Percentiles rank a stretch among this genome's conserved stretches.
phyloP scores from a whole-genome alignment of 2,888 invertebrate species.

The Chrysolina oricalcia region DNA sequence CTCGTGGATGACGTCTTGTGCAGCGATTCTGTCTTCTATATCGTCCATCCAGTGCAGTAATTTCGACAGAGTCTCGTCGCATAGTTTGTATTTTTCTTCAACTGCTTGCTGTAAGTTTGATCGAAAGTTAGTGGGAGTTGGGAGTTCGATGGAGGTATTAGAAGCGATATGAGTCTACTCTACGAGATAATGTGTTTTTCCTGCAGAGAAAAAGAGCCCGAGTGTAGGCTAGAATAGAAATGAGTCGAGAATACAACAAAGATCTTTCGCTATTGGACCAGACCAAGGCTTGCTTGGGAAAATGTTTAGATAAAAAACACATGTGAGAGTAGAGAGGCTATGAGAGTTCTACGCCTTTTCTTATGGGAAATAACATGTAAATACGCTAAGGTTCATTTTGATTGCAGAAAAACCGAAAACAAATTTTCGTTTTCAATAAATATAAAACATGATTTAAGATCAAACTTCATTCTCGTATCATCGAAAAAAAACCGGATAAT shows the following conservation, averaged over 20 bases:
- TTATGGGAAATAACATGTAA: too few species aligned
- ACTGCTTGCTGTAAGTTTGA: conserved; percentile 88
- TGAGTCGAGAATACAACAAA: neutral
- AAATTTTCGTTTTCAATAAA: too few species aligned
- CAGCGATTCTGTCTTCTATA: conserved; percentile 87
- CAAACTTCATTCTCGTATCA: too few species aligned
- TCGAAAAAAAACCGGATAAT: too few species aligned
- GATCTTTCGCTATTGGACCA: too few species aligned
- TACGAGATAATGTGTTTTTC: neutral
- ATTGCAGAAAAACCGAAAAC: too few species aligned
- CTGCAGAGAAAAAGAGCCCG: neutral
- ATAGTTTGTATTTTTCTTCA: conserved; percentile 93
- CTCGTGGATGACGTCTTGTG: conserved; percentile 90
- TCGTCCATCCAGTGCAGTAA: conserved; percentile 90
- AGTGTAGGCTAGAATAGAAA: neutral
- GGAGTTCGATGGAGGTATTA: neutral
- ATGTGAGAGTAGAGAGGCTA: too few species aligned
- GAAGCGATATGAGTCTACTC: neutral
- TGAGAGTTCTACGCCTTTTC: too few species aligned
- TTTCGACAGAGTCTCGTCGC: conserved; percentile 89
- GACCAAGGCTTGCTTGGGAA: too few species aligned
- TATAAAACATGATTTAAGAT: too few species aligned
- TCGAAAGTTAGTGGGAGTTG: conserved; percentile 39
- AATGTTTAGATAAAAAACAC: too few species aligned
- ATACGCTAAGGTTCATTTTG: too few species aligned